Evolutionary conservation across 2,113 vertebrate genomes (phyloP), one percentile per base, ranked within the genome.

Genomic region (Leucopsar rothschildi): DNA sequence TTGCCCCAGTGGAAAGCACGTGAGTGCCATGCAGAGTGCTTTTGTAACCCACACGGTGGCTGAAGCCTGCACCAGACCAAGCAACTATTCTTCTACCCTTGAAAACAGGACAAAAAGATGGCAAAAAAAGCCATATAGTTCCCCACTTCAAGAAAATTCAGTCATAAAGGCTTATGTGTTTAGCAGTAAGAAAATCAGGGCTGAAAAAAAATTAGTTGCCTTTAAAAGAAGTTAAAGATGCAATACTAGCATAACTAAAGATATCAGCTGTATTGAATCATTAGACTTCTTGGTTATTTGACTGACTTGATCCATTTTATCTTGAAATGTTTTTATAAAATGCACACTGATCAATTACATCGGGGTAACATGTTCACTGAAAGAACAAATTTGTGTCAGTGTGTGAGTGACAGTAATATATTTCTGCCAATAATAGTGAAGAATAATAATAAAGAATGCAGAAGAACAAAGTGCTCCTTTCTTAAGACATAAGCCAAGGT

Each of bases 1-100:
- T 18, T 28, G 4, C 4, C 44, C 44, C 1, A 0, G 27, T 3
- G 3, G 23, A 49, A 79, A 65, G 55, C 45, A 49, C 9, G 50
- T 15, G 24, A n/a, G 49, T 70, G 47, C 23, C 53, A 29, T 11
- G 15, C 31, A 56, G 57, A 37, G 7, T 55, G 42, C 31, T 72
- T 72, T 37, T 68, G 68, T 60, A 53, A 40, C 35, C 82, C 47
- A 6, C 12, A 15, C 15, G 25, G 65, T 18, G 3, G 20, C 66
- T 69, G 53, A 33, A 72, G 68, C n/a, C 47, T 33, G 7, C 31
- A 20, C 33, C 27, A 53, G 35, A 24, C 22, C 45, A 63, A 68
- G 53, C 7, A 69, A 64, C 24, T 20, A 7, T 52, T 82, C 27
- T 35, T 61, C 19, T 27, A 47, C 6, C 14, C 33, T 59, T 75